A percentile compares a stretch with the other conserved stretches of the same genome.
These are phyloP conservation scores for Actinernus sp. DNA, from an alignment of 92 coral and sea anemone genomes.

Conservation along the genomic window DNA sequence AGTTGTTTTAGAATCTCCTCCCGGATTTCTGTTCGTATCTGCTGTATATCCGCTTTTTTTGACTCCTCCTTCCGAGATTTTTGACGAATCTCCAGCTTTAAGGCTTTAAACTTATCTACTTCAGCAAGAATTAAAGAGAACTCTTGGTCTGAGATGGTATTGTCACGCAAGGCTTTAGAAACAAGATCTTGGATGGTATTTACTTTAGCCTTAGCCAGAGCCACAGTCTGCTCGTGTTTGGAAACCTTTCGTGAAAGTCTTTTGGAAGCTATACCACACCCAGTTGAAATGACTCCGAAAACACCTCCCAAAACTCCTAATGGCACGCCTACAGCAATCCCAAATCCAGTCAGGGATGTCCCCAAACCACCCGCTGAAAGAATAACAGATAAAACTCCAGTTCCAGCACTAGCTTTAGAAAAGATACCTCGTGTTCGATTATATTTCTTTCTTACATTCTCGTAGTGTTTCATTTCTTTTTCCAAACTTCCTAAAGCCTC, in stretches of 20 bases:
- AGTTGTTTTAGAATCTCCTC: slow-evolving; percentile 36
- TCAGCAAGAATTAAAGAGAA: too few relatives aligned
- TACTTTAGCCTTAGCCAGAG: slow-evolving; percentile 30
- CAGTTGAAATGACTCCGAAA: slow-evolving; percentile 8
- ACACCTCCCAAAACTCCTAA: slow-evolving; percentile 34
- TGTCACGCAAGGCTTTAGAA: slow-evolving; percentile 20
- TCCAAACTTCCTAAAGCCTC: slow-evolving; percentile 13
- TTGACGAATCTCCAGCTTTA: slow-evolving; percentile 8
- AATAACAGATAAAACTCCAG: slow-evolving; percentile 30
- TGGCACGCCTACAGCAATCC: slow-evolving; percentile 22
- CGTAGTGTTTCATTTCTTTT: slow-evolving; percentile 31
- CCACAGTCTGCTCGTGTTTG: slow-evolving; percentile 38
- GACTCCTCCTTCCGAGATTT: slow-evolving; percentile 7
- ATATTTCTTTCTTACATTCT: slow-evolving; percentile 32
- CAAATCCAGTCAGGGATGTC: slow-evolving; percentile 38
- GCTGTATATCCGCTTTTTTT: slow-evolving; percentile 14
- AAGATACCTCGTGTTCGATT: slow-evolving; percentile 12
- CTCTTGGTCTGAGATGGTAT: slow-evolving; percentile 16
- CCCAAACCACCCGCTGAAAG: slow-evolving; percentile 22
- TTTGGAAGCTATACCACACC: slow-evolving; percentile 18
- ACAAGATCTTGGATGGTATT: slow-evolving; percentile 9
- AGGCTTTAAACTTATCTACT: too few relatives aligned
- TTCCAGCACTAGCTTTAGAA: slow-evolving; percentile 16
- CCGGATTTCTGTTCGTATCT: slow-evolving; percentile 31
- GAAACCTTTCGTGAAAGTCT: slow-evolving; percentile 30